Base-by-base conservation (phyloP, 2,888 invertebrate genomes). In the Actias luna region DNA sequence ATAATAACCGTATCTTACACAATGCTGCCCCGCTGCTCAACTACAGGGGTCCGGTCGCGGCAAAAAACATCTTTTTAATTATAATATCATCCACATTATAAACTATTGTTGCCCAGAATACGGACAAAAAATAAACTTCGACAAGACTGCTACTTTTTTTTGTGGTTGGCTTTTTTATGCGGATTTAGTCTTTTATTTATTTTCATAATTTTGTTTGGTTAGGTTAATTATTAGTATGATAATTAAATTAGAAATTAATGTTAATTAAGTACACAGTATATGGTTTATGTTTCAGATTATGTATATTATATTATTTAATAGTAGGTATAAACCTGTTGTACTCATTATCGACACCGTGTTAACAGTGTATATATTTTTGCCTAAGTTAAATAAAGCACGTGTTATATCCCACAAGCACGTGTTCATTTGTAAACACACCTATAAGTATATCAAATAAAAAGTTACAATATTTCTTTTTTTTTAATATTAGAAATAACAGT, bases 71-170 rank as follows among this genome's bases (percentile, higher is more conserved):
- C 84, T 82, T 87, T 89, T 87, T 90, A 92, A 92, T 92, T 92
- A 92, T 86, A 90, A 92, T 92, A 92, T 92, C 92, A 92, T 85
- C 88, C 85, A 89, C 87, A 89, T 89, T 89, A 89, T 84, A 86
- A 85, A 82, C 75, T 87, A 89, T 88, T 87, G 61, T 61, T 61
- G 61, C 69, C 68, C 16, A 16, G 55, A 55, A 22, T 29, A 74
- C 69, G 75, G 77, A 79, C 69, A 72, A 74, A 78, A 69, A 66
- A 60, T 61, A 57, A 52, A 33, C 55, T 55, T 55, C 55, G 55
- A 52, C 39, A 42, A 29, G 58, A 60, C 46, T 52, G 62, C 59
- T 52, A 63, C 61, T 64, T 64, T 61, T 61, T 61, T 58, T 18
- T 33, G 31, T 27, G 18, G 35, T 25, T 63, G 46, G 46, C 14